phyloP scores from a whole-genome alignment of 2,797 vertebrate genomes.

The Urophycis tenuis region DNA sequence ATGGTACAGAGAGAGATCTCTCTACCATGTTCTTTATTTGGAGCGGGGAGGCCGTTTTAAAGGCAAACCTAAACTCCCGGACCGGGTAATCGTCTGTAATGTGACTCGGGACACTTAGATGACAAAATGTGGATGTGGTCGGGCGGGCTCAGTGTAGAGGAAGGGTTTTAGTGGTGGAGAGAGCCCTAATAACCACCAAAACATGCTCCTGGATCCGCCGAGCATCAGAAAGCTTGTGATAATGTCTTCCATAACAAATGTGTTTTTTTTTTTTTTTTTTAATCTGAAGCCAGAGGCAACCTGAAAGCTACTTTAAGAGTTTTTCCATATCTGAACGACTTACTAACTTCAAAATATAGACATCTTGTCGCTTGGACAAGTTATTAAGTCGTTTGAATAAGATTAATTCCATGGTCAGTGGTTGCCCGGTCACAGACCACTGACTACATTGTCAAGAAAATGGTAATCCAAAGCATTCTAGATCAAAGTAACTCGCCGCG shows the following conservation, averaged over 20 bases:
- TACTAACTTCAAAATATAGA: constrained; percentile 3
- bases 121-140: constrained; percentile 61
- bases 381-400: neutral
- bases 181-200: constrained; percentile 61
- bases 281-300: neutral
- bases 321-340: neutral
- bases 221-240: neutral
- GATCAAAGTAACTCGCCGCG: neutral
- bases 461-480: neutral
- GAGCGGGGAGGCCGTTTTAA: constrained; percentile 66
- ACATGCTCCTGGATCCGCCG: constrained; percentile 49
- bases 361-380: neutral
- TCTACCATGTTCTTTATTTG: constrained; percentile 78
- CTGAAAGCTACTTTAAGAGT: neutral
- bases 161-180: constrained; percentile 48
- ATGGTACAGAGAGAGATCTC: constrained; percentile 63
- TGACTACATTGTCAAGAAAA: neutral
- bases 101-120: constrained; percentile 62
- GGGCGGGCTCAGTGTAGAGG: constrained; percentile 47
- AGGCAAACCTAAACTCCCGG: constrained; percentile 63
- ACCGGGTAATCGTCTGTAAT: constrained; percentile 59
- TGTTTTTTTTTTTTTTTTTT: too few relatives aligned
- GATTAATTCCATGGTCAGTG: neutral
- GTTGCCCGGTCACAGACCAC: neutral
- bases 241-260: neutral